These are phyloP conservation scores for Stratiomys singularior DNA, from an alignment of 2,888 invertebrate species.

Conservation along the genomic window DNA sequence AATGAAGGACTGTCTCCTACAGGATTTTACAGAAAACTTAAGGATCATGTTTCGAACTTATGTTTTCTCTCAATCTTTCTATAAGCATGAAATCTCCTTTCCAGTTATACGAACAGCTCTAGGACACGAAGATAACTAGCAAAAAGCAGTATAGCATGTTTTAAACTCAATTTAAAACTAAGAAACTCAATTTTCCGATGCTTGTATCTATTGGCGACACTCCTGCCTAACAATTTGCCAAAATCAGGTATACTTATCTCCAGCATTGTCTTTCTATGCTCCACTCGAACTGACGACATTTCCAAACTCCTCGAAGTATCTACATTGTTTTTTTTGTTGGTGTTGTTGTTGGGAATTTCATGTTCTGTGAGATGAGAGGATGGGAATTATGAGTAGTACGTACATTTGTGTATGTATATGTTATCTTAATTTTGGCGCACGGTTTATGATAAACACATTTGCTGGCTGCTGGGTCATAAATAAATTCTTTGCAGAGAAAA, in stretches of 20 bases:
- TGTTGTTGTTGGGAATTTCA: conserved; percentile 5
- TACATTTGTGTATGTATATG: not conserved
- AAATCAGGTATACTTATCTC: conserved; percentile 20
- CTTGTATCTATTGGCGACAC: not conserved
- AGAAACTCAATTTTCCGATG: no score
- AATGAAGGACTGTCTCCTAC: no score
- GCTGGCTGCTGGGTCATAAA: conserved; percentile 43
- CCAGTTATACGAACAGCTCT: no score
- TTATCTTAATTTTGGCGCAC: conserved; percentile 35
- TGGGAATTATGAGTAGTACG: not conserved
- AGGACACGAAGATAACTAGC: no score
- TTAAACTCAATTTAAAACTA: no score
- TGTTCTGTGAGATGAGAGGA: not conserved
- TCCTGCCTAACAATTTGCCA: not conserved
- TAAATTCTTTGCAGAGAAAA: conserved; percentile 47
- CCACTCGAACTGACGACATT: not conserved
- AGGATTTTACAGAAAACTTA: no score
- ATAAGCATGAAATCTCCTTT: no score
- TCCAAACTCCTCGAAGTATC: conserved; percentile 3
- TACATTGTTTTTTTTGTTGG: conserved; percentile 37
- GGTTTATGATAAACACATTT: conserved; percentile 45
- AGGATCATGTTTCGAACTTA: no score
- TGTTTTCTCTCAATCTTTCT: no score
- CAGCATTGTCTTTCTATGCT: not conserved
- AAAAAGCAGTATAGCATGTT: no score